Evolutionary conservation across 2,113 vertebrate species (phyloP).

Genomic region (Penelope pileata): DNA sequence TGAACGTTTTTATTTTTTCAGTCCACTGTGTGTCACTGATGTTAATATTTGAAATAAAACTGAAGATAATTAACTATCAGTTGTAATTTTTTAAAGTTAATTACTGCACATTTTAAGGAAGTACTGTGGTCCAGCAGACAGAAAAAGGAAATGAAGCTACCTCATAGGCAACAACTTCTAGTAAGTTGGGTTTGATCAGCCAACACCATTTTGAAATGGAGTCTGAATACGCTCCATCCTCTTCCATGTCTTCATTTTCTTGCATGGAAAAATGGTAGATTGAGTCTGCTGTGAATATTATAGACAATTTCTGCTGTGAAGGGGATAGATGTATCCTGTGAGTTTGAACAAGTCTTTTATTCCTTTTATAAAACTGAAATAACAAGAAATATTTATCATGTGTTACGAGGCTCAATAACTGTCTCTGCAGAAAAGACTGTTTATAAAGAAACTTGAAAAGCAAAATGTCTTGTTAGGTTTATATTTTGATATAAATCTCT

Average conservation of each 20-base stretch:
- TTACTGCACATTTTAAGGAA: neutral
- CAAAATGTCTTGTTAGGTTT: neutral
- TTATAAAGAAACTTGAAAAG: neutral
- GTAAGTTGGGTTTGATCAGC: neutral
- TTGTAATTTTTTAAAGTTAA: neutral
- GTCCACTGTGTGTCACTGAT: neutral
- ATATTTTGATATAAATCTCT: neutral
- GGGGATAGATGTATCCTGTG: neutral
- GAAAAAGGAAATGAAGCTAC: neutral
- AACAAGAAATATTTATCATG: neutral
- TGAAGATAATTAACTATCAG: neutral
- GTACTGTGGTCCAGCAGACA: neutral
- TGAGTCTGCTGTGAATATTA: neutral
- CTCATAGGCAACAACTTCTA: rapidly evolving
- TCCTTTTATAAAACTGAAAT: neutral
- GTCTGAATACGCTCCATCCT: neutral
- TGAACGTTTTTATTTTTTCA: neutral
- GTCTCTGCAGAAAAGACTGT: neutral
- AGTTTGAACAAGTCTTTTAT: neutral
- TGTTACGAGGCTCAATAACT: neutral
- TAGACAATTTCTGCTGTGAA: neutral
- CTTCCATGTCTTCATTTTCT: neutral
- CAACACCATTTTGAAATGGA: neutral
- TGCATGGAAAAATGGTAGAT: neutral
- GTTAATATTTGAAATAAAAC: neutral